Evolutionary conservation across 2,888 invertebrate species (phyloP), one percentile per base, ranked within the genome.

Genomic region (Caenorhabditis zanzibari): DNA sequence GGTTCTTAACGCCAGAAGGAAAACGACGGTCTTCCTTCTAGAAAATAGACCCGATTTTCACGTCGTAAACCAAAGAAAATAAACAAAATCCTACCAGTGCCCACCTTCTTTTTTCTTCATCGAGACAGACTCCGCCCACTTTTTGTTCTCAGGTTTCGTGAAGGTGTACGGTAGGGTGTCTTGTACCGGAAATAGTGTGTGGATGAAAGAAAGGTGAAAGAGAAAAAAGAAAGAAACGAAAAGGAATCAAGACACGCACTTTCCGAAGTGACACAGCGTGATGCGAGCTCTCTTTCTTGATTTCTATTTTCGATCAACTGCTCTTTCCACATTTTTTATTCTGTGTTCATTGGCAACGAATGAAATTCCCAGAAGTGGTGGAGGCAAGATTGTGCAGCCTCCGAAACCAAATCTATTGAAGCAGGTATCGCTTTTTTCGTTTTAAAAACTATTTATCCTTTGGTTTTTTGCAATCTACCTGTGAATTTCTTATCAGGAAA

Each of bases 251-350:
- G 68, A 68, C 16, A 73, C 76, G 76, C 76, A 76, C 76, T 76
- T 75, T 76, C 44, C 59, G 68, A 66, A 38, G 76, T 68, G 76
- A 76, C 76, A 76, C 76, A 76, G 76, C 77, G 61, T 71, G 69
- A 77, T 77, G 77, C 77, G 77, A 77, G 77, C 61, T 69, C 49
- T 52, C 19, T 28, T 24, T 35, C 22, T 66, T 66, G 68, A 75
- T 28, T 47, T 56, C 56, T 47, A 26, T 32, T 41, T 63, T 16
- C 63, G 56, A 52, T 35, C 63, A 10, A 56, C 64, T 44, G 63
- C 71, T 69, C 69, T 77, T 54, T 61, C 44, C 19, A 54, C 69
- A 0, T 44, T 79, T 10, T 79, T 63, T 32, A 22, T 64, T 28
- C 32, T 77, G 5, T 77, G 69, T 35, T 64, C 71, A 0, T 38